Percentiles rank a stretch among this genome's conserved stretches.
phyloP scores from a whole-genome alignment of 2,113 vertebrate genomes.

The Triplophysa rosa region DNA sequence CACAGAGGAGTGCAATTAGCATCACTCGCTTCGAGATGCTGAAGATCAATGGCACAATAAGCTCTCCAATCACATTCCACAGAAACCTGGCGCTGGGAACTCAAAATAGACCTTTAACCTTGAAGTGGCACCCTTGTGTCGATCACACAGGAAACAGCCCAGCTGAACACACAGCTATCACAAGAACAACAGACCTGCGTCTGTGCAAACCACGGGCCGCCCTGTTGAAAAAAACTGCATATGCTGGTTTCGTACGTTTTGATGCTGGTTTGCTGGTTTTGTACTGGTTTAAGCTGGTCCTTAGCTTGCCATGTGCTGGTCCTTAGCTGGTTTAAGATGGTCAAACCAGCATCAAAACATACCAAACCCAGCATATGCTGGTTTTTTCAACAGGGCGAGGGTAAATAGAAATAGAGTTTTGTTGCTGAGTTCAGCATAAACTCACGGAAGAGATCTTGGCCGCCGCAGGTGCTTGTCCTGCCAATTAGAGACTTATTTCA shows the following conservation, averaged over 20 bases:
- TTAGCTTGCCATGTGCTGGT: too few species aligned
- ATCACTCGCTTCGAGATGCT: slow-evolving; percentile 8
- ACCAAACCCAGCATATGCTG: too few species aligned
- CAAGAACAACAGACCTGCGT: neutral
- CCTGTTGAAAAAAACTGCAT: too few species aligned
- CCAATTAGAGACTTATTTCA: slow-evolving; percentile 27
- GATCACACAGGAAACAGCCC: neutral
- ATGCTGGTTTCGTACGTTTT: too few species aligned
- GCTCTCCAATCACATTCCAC: slow-evolving; percentile 28
- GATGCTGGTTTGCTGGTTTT: too few species aligned
- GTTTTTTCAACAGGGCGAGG: too few species aligned
- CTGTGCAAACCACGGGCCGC: neutral
- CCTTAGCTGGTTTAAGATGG: too few species aligned
- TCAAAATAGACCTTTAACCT: slow-evolving; percentile 37
- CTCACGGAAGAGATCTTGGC: neutral
- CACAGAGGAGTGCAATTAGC: slow-evolving; percentile 6
- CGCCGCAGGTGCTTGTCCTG: slow-evolving; percentile 21
- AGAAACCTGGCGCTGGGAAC: slow-evolving; percentile 16
- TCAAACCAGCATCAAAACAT: too few species aligned
- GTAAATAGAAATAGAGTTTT: neutral
- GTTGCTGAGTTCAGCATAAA: slow-evolving; percentile 7
- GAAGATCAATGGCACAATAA: slow-evolving; percentile 33
- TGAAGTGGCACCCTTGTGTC: neutral
- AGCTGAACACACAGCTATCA: neutral
- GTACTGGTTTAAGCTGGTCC: too few species aligned